Evolutionary conservation across 2,797 vertebrate species (phyloP), one percentile per base, ranked within the genome.

Genomic region (Geotrypetes seraphini): DNA sequence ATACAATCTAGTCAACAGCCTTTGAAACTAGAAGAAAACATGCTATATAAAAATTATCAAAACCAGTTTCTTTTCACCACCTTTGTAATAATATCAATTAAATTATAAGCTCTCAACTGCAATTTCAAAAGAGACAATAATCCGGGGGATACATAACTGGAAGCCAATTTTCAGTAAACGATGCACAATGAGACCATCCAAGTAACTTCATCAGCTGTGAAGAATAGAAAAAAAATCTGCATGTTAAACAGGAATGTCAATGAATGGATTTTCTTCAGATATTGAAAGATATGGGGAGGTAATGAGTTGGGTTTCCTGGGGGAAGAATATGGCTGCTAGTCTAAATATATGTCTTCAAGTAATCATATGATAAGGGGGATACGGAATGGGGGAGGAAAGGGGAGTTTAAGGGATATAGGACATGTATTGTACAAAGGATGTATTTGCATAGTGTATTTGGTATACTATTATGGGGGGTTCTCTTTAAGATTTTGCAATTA

Each of bases 81-180:
- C n/a, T 52, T 31, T 62, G 53, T 55, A 58, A 61, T 62, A 49
- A 59, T 57, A 52, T 52, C 58, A 60, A n/a, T n/a, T n/a, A n/a
- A n/a, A 44, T 76, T 63, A 80, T 75, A 79, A 63, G 36, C 45
- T 24, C 36, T 43, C 39, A 47, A 36, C 32, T 39, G 14, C 11
- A 31, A 52, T 56, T 60, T 74, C 88, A 98, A 74, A 97, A 99
- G 11, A 88, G 88, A n/a, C 84, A 89, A 53, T 86, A 97, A 54
- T 97, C 94, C 21, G 82, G 63, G 12, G 96, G 92, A 70, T 87
- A 97, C 91, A 97, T 91, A 68, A 97, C 81, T 19, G 93, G 93
- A 28, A 97, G 88, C 90, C 90, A 97, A 51, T 91, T 97, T 66
- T 97, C 92, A 26, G 90, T 87, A 66, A 91, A 95, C 67, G 79